Evolutionary conservation across 2,888 invertebrate genomes (phyloP), one percentile per base, ranked within the genome.

Genomic region (Limnephilus auricula): DNA sequence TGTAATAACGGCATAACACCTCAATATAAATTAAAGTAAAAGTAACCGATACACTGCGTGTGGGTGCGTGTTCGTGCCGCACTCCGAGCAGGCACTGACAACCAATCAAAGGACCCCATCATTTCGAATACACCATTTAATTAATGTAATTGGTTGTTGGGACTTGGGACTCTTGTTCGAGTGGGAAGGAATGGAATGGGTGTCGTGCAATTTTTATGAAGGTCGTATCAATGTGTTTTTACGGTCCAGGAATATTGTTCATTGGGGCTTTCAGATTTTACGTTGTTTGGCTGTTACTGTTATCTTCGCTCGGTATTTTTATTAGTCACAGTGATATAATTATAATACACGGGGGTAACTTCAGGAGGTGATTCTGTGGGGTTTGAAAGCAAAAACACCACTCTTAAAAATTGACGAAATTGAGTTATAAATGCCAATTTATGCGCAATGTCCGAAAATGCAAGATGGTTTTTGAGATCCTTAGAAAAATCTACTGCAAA

Each of bases 111-210:
- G 32, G n/a, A n/a, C 50, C 30, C 65, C 31, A 83, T 45, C 83
- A 32, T 32, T 45, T 65, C 89, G 83, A 89, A 83, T 89, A 34
- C 37, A 83, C 65, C 82, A 65, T 89, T 83, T 89, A 50, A 89
- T 89, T 89, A 83, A 83, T 89, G 50, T 89, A 89, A 89, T 89
- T 89, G 89, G 89, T 65, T 89, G 82, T 45, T 79, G 15, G 45
- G 15, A 12, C 45, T 80, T 79, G 15, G 45, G 15, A 12, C 45
- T 30, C 30, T 40, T 1, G 13, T 85, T 32, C 18, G 87, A 31
- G 87, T 87, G 87, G 87, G 87, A 31, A 78, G 87, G 78, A n/a
- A 45, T 45, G 45, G 31, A 45, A 85, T 87, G 78, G 78, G 78
- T 78, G 78, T 31, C 50, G 25, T 12, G 18, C 34, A 65, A 78